Evolutionary conservation across 2,888 invertebrate genomes (phyloP), one percentile per base, ranked within the genome.

Genomic region (Drosophila birchii): DNA sequence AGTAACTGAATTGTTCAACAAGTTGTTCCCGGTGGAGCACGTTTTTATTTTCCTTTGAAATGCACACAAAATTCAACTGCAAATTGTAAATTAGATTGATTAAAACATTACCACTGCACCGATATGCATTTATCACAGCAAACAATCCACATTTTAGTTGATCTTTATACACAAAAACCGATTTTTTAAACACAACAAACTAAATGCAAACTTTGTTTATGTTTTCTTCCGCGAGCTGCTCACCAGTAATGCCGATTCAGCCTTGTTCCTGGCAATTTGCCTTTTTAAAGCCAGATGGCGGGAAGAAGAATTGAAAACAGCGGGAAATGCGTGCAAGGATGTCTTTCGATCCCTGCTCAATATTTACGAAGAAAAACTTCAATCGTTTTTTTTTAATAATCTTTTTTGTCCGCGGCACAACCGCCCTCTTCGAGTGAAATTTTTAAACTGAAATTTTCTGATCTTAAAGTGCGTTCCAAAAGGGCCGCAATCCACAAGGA

Each of bases 1-100:
- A 62, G 54, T 3, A 20, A 63, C 39, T 53, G 18, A 49, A 62
- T 56, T 44, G 68, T 53, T 56, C 53, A 43, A 56, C 70, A 47
- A 53, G 54, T 39, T 29, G 18, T 16, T 23, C 23, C 32, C 2
- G 12, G 9, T 16, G 5, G 8, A 3, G 8, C 45, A 18, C 39
- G 20, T 29, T 51, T 38, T 11, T 16, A 5, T 20, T 51, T 36
- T 23, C 6, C 0, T 5, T 20, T 12, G 6, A 34, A 20, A 11
- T 9, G 5, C 38, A 23, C 43, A 12, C 23, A 20, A 43, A 43
- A 20, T 32, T 7, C 12, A 26, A 6, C 16, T 8, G 32, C 16
- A 41, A 23, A 14, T 16, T 11, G n/a, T 12, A 18, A 26, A n/a
- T 8, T 12, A 34, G 23, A 11, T 16, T 18, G 23, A 23, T 14